Percentiles rank a stretch among this genome's conserved stretches.
Conservation (phyloP, 2,113 vertebrate genomes). For the Atherinomorus stipes region DNA sequence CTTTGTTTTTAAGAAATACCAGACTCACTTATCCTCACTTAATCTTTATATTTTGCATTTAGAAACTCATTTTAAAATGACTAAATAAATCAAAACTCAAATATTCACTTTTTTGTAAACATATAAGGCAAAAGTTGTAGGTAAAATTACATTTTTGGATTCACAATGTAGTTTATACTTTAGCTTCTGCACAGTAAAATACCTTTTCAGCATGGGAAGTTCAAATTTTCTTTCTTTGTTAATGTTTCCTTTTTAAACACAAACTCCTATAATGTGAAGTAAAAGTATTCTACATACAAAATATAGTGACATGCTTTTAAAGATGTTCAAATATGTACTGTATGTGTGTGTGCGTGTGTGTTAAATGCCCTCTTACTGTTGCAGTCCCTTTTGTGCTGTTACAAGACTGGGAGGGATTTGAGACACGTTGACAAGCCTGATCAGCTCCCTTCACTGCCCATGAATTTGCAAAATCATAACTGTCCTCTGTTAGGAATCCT, state of each 20-base stretch:
- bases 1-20: not conserved
- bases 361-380: slow-evolving; percentile 58
- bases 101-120: not conserved
- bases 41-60: not conserved
- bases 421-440: slow-evolving; percentile 85
- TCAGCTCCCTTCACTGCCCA: slow-evolving; percentile 90
- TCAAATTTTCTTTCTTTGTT: too few relatives aligned
- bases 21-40: not conserved
- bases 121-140: not conserved
- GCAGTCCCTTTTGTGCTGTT: slow-evolving; percentile 82
- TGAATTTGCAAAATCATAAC: slow-evolving; percentile 95
- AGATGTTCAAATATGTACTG: not conserved
- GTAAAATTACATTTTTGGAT: not conserved
- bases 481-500: slow-evolving; percentile 89
- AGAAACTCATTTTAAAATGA: not conserved
- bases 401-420: slow-evolving; percentile 84
- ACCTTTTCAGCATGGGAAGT: not conserved
- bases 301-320: not conserved
- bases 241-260: too few relatives aligned
- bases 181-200: not conserved
- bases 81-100: not conserved
- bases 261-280: not conserved
- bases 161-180: too few relatives aligned
- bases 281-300: not conserved
- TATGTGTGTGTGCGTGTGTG: not conserved